A percentile compares a stretch with the other conserved stretches of the same genome.
These are phyloP conservation scores for Rhinichthys klamathensis DNA, from an alignment of 2,113 vertebrate species.

Conservation along the genomic window DNA sequence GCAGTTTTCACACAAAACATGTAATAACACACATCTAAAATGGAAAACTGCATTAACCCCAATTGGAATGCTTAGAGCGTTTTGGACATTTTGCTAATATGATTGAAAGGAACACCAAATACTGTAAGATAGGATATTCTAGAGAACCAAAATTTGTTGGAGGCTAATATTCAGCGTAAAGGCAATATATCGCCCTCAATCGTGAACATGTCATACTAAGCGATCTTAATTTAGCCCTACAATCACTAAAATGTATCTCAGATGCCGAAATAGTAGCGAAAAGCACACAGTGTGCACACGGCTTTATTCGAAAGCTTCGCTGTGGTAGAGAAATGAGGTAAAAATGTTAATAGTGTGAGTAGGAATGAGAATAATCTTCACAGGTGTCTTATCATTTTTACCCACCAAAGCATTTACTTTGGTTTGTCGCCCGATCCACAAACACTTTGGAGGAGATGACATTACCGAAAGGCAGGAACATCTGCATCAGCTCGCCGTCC, in stretches of 20 bases:
- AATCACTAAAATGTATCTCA: not conserved
- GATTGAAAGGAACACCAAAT: too few species aligned
- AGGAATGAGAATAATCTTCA: conserved; percentile 89
- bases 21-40: not conserved
- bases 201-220: not conserved
- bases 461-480: conserved; percentile 99
- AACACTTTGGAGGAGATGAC: conserved; percentile 99
- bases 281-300: conserved; percentile 10
- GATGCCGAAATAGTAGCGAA: not conserved
- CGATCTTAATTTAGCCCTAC: not conserved
- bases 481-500: conserved; percentile 99
- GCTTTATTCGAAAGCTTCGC: conserved; percentile 40
- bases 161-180: not conserved
- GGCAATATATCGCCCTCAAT: not conserved
- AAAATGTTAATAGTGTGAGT: conserved; percentile 82
- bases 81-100: too few species aligned
- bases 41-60: not conserved
- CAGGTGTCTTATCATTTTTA: conserved; percentile 97
- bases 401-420: conserved; percentile 99
- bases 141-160: not conserved
- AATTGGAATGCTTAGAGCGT: too few species aligned
- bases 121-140: not conserved
- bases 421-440: conserved; percentile 99
- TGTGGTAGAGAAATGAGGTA: conserved; percentile 69
- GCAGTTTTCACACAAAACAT: not conserved